Evolutionary conservation across 2,888 invertebrate species (phyloP), one percentile per base, ranked within the genome.

Genomic region (Drosophila paramelanica): DNA sequence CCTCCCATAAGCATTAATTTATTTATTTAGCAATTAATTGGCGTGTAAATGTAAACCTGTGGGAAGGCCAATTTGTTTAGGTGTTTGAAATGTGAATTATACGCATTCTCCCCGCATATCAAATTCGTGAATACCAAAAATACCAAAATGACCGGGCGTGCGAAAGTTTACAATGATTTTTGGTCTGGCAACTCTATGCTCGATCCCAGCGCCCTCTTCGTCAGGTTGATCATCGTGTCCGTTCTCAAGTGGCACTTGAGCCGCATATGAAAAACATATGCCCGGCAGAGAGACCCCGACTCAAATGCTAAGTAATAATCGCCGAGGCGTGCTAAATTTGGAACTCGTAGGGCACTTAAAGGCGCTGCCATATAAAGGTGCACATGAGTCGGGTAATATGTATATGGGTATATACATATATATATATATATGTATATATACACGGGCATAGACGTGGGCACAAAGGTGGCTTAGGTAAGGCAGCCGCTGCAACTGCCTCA

Each of bases 161-260:
- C 64, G 77, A 77, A 77, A 71, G 71, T 77, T 65, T 74, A 67
- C 33, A 70, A 31, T 38, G 17, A n/a, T 23, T 23, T 23, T 23
- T 39, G 8, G 14, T 51, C 62, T 64, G 60, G 57, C 47, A 66
- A 70, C 47, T n/a, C 65, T 38, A 17, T 11, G 36, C 10, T 8
- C 17, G 27, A 49, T 58, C 20, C 53, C 27, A 11, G 33, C n/a
- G 23, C 10, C 39, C n/a, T 38, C 36, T 33, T 33, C 31, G 20
- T 61, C 41, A 6, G 23, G 33, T 27, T 27, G 7, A 27, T 10
- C n/a, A 10, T 13, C 31, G 39, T 46, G 56, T 55, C 49, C 58
- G 43, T 64, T 68, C 77, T 83, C 84, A 86, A 86, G 87, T 83
- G 74, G 42, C 77, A 81, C 83, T 82, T 84, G 86, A 85, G 78